These are phyloP conservation scores for Phoenoteleia sp. DNA, from an alignment of 2,888 invertebrate genomes.

Conservation along the genomic window DNA sequence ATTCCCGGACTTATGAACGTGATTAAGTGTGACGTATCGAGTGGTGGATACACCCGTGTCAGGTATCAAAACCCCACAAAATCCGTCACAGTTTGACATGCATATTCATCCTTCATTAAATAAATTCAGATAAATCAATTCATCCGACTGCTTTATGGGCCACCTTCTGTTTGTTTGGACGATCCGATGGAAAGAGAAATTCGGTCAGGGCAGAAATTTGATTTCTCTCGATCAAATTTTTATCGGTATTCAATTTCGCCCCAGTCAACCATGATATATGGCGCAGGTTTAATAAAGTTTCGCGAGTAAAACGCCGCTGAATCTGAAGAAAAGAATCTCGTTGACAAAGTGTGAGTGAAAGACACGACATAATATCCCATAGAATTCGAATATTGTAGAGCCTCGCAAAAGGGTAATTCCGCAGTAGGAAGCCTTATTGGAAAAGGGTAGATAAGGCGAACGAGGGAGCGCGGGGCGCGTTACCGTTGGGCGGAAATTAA, in stretches of 20 bases:
- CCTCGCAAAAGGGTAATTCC: slow-evolving; percentile 83
- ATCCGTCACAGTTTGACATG: slow-evolving; percentile 44
- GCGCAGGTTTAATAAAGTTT: slow-evolving; percentile 56
- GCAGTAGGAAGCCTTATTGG: slow-evolving; percentile 84
- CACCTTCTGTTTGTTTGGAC: slow-evolving; percentile 1
- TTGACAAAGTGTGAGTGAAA: slow-evolving; percentile 72
- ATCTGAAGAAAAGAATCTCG: slow-evolving; percentile 65
- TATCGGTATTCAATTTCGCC: slow-evolving; percentile 47
- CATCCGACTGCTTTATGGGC: slow-evolving; percentile 36
- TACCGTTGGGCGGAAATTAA: slow-evolving; percentile 86
- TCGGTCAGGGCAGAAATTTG: too few relatives aligned
- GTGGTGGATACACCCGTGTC: slow-evolving; percentile 66
- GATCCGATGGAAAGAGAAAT: too few relatives aligned
- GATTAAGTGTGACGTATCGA: slow-evolving; percentile 82
- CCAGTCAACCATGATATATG: slow-evolving; percentile 57
- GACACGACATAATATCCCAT: slow-evolving; percentile 79
- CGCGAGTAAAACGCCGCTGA: slow-evolving; percentile 58
- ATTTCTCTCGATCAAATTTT: slow-evolving; percentile 36
- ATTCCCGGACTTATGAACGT: slow-evolving; percentile 77
- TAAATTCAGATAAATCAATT: slow-evolving; percentile 34
- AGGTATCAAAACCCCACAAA: slow-evolving; percentile 31
- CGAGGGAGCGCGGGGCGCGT: slow-evolving; percentile 72
- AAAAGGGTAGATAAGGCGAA: slow-evolving; percentile 85
- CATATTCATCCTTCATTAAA: slow-evolving; percentile 47
- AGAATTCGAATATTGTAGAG: slow-evolving; percentile 81